Base-by-base conservation (phyloP, 2,113 vertebrate genomes). In the Tachysurus vachellii region DNA sequence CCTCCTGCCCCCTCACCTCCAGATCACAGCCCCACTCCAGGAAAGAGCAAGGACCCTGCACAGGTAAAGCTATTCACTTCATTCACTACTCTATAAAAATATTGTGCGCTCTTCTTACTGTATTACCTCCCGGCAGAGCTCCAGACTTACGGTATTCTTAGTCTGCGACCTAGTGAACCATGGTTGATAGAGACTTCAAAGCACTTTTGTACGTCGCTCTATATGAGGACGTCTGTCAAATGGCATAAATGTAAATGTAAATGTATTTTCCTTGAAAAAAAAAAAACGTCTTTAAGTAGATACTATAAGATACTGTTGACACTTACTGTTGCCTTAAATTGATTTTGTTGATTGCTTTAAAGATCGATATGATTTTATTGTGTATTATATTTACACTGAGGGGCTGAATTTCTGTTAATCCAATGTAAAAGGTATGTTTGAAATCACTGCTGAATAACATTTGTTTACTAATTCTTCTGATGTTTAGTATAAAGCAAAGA, bases 41-140 rank as follows among this genome's bases (percentile, higher is more conserved):
- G 92, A n/a, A 95, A 94, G 90, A 36, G 64, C 71, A 97, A 96
- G 94, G 97, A 98, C 1, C 83, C 91, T 0, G 83, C 91, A 44
- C 94, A 94, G 95, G 97, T 97, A 90, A 85, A 91, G 14, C 21
- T 5, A 26, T 50, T 76, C 73, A 13, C 23, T 76, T 50, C 73
- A 21, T 21, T 73, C 36, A 44, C 44, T 14, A 16, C 6, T 68
- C 11, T 76, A 2, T 50, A 50, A 50, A 50, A 50, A 50, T 7
- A 50, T 9, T 50, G 47, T 50, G 5, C 47, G 47, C 47, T 50
- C 47, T 50, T 50, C 47, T 50, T 50, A 9, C 47, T 50, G 47
- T 50, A 50, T 50, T 50, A 7, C 47, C 47, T 50, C 47, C 47
- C 4, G 8, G 4, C 47, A 50, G 47, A 50, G 47, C 47, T 50